Conservation (phyloP, 2,888 invertebrate genomes). For the Marronus borbonicus region DNA sequence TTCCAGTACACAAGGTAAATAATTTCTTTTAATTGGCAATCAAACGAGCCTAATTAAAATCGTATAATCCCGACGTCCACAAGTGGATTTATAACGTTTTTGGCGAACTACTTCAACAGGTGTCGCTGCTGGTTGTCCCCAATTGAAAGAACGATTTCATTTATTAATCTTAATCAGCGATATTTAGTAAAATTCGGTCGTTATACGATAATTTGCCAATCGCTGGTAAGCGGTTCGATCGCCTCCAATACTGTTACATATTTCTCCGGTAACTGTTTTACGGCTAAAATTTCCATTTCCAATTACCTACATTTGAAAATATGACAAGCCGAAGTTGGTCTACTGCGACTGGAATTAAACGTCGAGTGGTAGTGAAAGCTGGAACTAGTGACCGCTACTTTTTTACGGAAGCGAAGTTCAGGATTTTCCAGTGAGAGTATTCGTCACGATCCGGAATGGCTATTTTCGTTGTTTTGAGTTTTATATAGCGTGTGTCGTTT, state of each 20-base stretch:
- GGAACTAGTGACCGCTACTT: background rate
- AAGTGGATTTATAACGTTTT: background rate
- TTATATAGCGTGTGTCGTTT: background rate
- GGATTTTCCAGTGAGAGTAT: constrained; percentile 6
- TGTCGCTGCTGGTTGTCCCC: background rate
- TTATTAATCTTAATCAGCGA: no score
- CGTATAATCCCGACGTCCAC: no score
- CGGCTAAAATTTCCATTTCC: constrained; percentile 6
- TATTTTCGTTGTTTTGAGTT: background rate
- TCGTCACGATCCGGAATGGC: background rate
- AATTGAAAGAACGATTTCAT: background rate
- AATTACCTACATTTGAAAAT: background rate
- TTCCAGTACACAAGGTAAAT: no score
- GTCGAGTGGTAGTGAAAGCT: constrained; percentile 16
- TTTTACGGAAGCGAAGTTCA: background rate
- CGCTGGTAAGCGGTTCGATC: no score
- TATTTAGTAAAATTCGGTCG: no score
- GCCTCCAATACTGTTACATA: background rate
- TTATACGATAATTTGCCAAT: no score
- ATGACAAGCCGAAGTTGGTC: background rate
- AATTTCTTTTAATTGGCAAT: no score
- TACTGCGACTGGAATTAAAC: background rate
- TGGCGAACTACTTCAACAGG: background rate
- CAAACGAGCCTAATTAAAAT: no score
- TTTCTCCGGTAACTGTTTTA: background rate